phyloP scores from a whole-genome alignment of 2,888 invertebrate genomes.

The Coleophora flavipennella region DNA sequence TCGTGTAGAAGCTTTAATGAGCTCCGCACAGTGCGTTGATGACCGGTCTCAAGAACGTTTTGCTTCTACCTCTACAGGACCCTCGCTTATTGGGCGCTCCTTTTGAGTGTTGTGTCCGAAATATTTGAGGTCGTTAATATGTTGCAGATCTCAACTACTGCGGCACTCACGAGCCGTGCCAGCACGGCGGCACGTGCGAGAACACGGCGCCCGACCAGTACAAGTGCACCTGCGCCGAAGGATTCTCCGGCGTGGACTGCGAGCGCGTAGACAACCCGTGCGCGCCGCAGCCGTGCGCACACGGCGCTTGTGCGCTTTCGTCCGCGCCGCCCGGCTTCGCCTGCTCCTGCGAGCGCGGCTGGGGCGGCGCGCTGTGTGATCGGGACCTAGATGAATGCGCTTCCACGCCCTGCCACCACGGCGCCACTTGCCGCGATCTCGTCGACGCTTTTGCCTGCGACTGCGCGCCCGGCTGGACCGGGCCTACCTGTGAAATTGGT shows the following conservation, averaged over 20 bases:
- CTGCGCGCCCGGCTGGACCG: constrained; percentile 91
- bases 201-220: constrained; percentile 95
- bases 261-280: constrained; percentile 95
- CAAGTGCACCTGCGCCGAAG: constrained; percentile 92
- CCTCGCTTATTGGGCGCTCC: too few relatives aligned
- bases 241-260: constrained; percentile 92
- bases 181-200: constrained; percentile 94
- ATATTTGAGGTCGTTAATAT: too few relatives aligned
- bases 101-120: too few relatives aligned
- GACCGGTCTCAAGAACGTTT: too few relatives aligned
- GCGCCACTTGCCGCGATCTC: constrained; percentile 89
- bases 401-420: constrained; percentile 91
- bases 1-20: too few relatives aligned
- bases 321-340: constrained; percentile 73
- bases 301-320: constrained; percentile 84
- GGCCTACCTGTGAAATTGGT: constrained; percentile 86
- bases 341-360: constrained; percentile 88
- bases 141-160: constrained; percentile 93
- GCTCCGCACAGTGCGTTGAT: too few relatives aligned
- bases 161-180: constrained; percentile 94
- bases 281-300: constrained; percentile 90
- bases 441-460: constrained; percentile 89
- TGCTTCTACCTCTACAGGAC: too few relatives aligned
- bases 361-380: constrained; percentile 86
- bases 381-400: constrained; percentile 91